A percentile compares a stretch with the other conserved stretches of the same genome.
phyloP scores from a whole-genome alignment of 2,797 vertebrate species.

The Falco columbarius region DNA sequence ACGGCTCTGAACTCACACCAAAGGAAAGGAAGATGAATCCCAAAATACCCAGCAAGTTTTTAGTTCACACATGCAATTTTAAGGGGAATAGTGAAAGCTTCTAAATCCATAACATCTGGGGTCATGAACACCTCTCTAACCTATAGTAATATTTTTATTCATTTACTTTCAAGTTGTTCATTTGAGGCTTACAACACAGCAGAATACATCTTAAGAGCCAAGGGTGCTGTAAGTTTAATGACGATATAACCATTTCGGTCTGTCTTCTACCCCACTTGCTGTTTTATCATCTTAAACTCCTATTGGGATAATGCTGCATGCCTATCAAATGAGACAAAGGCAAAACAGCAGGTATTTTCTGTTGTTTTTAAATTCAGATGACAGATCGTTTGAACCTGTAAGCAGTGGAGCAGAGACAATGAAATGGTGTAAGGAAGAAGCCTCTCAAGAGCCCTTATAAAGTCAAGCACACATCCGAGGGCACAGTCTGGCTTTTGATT shows the following conservation, averaged over 20 bases:
- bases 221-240: slow-evolving; percentile 2
- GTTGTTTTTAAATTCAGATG: slow-evolving; percentile 25
- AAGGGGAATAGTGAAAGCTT: not conserved
- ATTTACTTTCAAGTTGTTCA: slow-evolving; percentile 18
- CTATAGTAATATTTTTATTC: not conserved
- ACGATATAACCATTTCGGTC: not conserved
- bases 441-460: not conserved
- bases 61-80: not conserved
- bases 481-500: not conserved
- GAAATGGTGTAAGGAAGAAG: not conserved
- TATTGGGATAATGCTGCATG: not conserved
- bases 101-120: not conserved
- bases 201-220: not conserved
- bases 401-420: not conserved
- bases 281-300: slow-evolving; percentile 29
- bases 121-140: not conserved
- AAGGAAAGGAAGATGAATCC: not conserved
- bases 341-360: slow-evolving; percentile 6
- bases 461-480: not conserved
- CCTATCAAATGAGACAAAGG: slow-evolving; percentile 28
- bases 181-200: not conserved
- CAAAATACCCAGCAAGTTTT: not conserved
- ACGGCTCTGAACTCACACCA: not conserved
- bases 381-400: slow-evolving; percentile 16
- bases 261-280: slow-evolving; percentile 3